Evolutionary conservation across 2,113 vertebrate species (phyloP).

Genomic region (Thalassarche chlororhynchos): DNA sequence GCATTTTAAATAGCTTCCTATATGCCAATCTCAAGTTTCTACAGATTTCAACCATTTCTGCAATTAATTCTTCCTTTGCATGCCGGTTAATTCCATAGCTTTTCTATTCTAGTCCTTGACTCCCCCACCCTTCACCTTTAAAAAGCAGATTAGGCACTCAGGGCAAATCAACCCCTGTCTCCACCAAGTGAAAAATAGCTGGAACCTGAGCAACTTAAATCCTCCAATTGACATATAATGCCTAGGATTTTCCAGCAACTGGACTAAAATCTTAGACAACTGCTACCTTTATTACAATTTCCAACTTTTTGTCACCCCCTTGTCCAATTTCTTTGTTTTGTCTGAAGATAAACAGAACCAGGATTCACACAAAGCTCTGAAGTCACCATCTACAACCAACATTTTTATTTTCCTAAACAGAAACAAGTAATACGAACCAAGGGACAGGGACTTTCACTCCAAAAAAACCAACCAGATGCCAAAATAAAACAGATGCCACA

Average conservation of each 20-base stretch:
- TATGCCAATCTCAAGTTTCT: not conserved
- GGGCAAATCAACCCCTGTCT: not conserved
- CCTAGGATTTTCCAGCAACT: not conserved
- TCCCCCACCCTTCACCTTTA: not conserved
- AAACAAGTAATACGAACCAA: not conserved
- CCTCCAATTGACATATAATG: not conserved
- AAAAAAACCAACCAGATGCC: not conserved
- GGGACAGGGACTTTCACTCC: not conserved
- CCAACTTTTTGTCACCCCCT: not conserved
- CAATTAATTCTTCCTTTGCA: not conserved
- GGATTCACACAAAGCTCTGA: not conserved
- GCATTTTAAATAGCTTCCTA: not conserved
- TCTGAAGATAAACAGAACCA: not conserved
- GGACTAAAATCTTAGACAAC: not conserved
- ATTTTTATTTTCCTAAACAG: not conserved
- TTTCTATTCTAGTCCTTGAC: not conserved
- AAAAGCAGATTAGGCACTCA: not conserved
- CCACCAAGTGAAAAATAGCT: not conserved
- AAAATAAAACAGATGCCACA: not conserved
- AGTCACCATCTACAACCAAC: not conserved
- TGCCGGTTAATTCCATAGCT: not conserved
- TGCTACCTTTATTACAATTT: not conserved
- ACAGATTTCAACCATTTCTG: not conserved
- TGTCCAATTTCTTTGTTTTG: not conserved
- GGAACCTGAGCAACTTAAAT: not conserved